Evolutionary conservation across 2,113 vertebrate genomes (phyloP).

Genomic region (Rhea americana): DNA sequence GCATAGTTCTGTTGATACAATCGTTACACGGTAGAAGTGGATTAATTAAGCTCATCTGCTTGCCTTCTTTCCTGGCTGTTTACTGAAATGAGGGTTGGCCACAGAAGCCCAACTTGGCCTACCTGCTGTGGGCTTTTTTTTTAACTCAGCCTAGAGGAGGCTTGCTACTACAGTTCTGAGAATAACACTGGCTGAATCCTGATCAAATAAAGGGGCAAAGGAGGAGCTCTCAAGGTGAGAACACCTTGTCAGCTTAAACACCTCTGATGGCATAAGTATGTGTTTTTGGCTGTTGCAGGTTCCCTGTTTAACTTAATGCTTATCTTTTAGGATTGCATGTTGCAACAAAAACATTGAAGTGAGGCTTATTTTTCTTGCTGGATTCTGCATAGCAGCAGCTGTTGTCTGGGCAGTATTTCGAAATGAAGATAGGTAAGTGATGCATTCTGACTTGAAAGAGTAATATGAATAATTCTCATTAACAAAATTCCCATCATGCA

Average conservation of each 20-base stretch:
- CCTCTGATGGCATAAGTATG: neutral
- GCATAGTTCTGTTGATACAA: neutral
- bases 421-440: constrained; percentile 91
- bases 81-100: neutral
- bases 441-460: neutral
- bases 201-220: neutral
- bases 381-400: constrained; percentile 81
- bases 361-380: constrained; percentile 85
- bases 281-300: neutral
- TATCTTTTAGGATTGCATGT: constrained; percentile 79
- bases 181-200: neutral
- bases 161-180: neutral
- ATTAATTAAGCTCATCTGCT: neutral
- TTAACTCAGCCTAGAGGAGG: neutral
- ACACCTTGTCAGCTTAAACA: neutral
- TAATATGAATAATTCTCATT: neutral
- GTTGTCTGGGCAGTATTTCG: constrained; percentile 91
- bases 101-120: neutral
- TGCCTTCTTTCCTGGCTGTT: neutral
- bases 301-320: neutral
- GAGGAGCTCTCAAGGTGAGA: neutral
- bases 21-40: neutral
- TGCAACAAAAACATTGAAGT: constrained; percentile 78
- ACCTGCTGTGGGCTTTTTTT: neutral
- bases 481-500: neutral